Evolutionary conservation across 2,888 invertebrate genomes (phyloP), one percentile per base, ranked within the genome.

Genomic region (Amphipoea lucens): DNA sequence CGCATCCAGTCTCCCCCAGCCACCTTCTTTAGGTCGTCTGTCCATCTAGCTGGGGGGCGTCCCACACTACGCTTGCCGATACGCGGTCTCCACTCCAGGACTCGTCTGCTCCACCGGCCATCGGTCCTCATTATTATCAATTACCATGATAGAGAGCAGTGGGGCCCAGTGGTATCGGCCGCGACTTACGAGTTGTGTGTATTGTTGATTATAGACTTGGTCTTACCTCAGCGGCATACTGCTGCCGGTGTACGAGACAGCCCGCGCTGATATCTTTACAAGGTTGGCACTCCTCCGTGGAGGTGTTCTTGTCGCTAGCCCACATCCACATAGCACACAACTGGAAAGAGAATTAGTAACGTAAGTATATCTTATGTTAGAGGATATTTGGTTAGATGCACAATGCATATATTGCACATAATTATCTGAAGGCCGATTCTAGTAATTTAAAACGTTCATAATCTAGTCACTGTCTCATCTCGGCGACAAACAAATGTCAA

Each of bases 261-360:
- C 94, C 94, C 62, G 95, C 93, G 91, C 93, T 92, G 78, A 90
- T 94, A 83, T 94, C 95, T 82, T 90, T 90, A 89, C 97, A 96
- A n/a, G 95, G 93, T 80, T 92, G 94, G 91, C 95, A 95, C 78
- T 90, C 90, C 11, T 87, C 88, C 75, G 88, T 81, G 74, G 90
- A 86, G 80, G 92, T 77, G 87, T 79, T 74, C 79, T 87, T 94
- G 66, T 93, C 95, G 87, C 95, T 94, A 78, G 96, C 97, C 97
- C 97, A 97, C 92, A 97, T 90, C 97, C 97, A 97, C 97, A 97
- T 97, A 40, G 97, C 97, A 81, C 97, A 97, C 86, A 97, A 71
- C 97, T 97, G 88, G 0, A 42, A 54, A 23, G 17, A 54, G 0
- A 76, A 62, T 1, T 17, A 7, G 12, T 17, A 14, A 17, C 11